phyloP scores from a whole-genome alignment of 2,797 vertebrate genomes.

The Sebastes miniatus region DNA sequence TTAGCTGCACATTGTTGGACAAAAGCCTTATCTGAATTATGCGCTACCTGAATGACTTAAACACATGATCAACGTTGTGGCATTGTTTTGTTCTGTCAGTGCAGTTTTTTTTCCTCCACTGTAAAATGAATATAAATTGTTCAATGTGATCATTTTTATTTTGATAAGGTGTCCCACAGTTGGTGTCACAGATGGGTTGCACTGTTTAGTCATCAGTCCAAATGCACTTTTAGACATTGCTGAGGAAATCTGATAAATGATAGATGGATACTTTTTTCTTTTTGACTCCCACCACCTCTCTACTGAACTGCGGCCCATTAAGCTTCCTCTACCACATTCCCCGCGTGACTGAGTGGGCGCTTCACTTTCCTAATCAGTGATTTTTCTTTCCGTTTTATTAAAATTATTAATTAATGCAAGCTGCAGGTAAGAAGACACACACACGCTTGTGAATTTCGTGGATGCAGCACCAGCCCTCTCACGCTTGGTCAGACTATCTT shows the following conservation, averaged over 20 bases:
- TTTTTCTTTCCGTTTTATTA: background rate
- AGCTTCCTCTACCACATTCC: conserved; percentile 31
- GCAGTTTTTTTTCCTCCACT: conserved; percentile 38
- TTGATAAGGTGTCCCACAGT: conserved; percentile 24
- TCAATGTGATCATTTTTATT: conserved; percentile 47
- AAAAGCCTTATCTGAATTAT: conserved; percentile 75
- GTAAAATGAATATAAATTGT: conserved; percentile 45
- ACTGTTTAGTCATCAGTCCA: conserved; percentile 44
- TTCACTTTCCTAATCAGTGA: conserved; percentile 6
- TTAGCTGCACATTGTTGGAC: conserved; percentile 67
- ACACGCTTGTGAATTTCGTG: background rate
- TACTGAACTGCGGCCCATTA: background rate
- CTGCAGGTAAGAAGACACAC: conserved; percentile 1
- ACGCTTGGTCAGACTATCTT: background rate
- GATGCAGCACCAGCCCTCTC: conserved; percentile 16
- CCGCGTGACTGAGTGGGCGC: background rate
- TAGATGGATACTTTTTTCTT: conserved; percentile 7
- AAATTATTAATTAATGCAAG: background rate
- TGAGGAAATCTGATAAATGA: conserved; percentile 38
- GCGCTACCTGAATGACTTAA: conserved; percentile 53
- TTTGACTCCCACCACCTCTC: background rate
- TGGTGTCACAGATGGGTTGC: conserved; percentile 44
- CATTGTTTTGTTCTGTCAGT: conserved; percentile 50
- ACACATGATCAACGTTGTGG: conserved; percentile 33
- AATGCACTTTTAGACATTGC: conserved; percentile 51